Conservation (phyloP, 2,888 invertebrate genomes). For the Cremastobaeus sp. region DNA sequence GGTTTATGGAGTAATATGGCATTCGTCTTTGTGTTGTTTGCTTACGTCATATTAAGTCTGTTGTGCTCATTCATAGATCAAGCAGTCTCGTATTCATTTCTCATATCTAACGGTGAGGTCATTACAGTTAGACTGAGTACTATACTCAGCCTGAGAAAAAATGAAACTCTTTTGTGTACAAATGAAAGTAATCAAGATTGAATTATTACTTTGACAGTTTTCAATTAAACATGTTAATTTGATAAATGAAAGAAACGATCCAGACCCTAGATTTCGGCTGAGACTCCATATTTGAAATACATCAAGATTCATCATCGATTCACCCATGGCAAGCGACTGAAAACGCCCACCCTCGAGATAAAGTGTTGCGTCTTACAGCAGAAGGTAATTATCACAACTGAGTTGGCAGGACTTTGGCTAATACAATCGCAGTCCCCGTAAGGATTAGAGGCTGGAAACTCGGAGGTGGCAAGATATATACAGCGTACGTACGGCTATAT, state of each 20-base stretch:
- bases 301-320: slow-evolving; percentile 25
- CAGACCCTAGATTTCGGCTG: no score
- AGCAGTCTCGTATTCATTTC: slow-evolving; percentile 33
- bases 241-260: no score
- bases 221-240: no score
- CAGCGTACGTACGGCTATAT: slow-evolving; percentile 64
- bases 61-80: slow-evolving; percentile 51
- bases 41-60: slow-evolving; percentile 73
- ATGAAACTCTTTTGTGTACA: background rate
- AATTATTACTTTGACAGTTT: no score
- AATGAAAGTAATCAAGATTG: no score
- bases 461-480: slow-evolving; percentile 56
- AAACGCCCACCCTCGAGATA: slow-evolving; percentile 13
- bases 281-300: no score
- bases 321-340: slow-evolving; percentile 14
- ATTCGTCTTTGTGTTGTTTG: slow-evolving; percentile 66
- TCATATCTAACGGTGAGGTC: slow-evolving; percentile 1
- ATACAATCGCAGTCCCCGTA: slow-evolving; percentile 68
- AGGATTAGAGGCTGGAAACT: slow-evolving; percentile 73
- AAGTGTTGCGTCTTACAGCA: slow-evolving; percentile 45
- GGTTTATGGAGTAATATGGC: no score
- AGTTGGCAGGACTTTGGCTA: slow-evolving; percentile 64
- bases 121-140: background rate
- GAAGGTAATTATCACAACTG: slow-evolving; percentile 53
- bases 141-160: background rate